These are phyloP conservation scores for Periphyllus acericola DNA, from an alignment of 2,888 invertebrate species.

Conservation along the genomic window DNA sequence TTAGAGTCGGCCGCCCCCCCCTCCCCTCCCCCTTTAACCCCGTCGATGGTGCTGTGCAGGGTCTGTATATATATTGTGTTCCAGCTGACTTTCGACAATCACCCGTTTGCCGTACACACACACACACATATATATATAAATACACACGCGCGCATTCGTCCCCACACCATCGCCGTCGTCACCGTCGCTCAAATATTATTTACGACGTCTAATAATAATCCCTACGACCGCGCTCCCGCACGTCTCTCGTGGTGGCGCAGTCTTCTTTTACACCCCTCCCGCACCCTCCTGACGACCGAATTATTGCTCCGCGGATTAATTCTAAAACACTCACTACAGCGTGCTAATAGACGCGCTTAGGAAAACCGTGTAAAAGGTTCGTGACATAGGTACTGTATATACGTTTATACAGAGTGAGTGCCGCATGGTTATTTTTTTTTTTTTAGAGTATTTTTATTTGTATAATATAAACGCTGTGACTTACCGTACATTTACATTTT, in stretches of 20 bases:
- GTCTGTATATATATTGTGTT: conserved; percentile 4
- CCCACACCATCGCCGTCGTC: conserved; percentile 6
- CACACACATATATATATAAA: background rate
- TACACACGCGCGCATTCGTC: background rate
- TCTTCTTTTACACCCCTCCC: background rate
- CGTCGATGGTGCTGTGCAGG: background rate
- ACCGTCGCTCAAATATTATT: conserved; percentile 47
- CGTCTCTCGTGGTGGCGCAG: background rate
- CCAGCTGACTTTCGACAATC: conserved; percentile 61
- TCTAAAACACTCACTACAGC: conserved; percentile 16
- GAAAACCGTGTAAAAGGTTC: too few species aligned
- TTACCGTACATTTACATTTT: too few species aligned
- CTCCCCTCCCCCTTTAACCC: conserved; percentile 38
- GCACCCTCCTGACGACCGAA: background rate
- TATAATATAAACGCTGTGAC: too few species aligned
- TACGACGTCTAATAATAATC: conserved; percentile 62
- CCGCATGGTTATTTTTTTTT: background rate
- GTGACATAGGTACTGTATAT: background rate
- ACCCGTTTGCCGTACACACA: background rate
- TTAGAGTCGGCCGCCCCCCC: conserved; percentile 62
- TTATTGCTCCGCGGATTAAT: conserved; percentile 42
- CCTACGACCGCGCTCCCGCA: conserved; percentile 8
- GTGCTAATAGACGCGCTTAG: conserved; percentile 9
- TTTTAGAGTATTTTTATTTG: background rate
- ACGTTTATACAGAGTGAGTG: background rate